These are phyloP conservation scores for Chaenodraco wilsoni DNA, from an alignment of 2,797 vertebrate genomes.

Conservation along the genomic window DNA sequence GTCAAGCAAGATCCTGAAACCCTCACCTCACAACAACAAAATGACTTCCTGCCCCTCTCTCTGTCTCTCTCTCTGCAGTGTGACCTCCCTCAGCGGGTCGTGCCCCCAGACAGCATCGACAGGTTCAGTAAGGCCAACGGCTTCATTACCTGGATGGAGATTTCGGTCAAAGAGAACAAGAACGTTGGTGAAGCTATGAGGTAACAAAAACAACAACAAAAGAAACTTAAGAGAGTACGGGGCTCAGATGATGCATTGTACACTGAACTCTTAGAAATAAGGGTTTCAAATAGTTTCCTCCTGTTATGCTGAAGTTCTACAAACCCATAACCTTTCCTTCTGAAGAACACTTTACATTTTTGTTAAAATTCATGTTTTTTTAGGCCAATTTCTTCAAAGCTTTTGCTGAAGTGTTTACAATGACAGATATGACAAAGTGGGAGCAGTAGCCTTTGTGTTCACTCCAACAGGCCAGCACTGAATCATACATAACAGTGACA, in stretches of 20 bases:
- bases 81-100: slow-evolving; percentile 84
- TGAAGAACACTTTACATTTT: background rate
- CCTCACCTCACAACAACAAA: background rate
- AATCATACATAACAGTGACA: background rate
- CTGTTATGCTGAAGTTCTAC: background rate
- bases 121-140: slow-evolving; percentile 87
- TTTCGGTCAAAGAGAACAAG: slow-evolving; percentile 91
- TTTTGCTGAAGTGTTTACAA: too few relatives aligned
- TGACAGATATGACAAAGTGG: too few relatives aligned
- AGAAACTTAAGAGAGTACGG: background rate
- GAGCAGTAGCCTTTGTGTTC: too few relatives aligned
- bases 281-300: background rate
- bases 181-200: slow-evolving; percentile 88
- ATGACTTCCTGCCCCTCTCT: background rate
- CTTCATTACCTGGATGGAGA: slow-evolving; percentile 90
- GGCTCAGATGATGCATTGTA: background rate
- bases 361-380: background rate
- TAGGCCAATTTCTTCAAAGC: background rate
- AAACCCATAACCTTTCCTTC: background rate
- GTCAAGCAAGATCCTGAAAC: background rate
- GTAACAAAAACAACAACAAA: slow-evolving; percentile 55
- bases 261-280: background rate
- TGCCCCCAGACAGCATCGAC: slow-evolving; percentile 84
- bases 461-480: too few relatives aligned
- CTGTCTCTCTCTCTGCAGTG: slow-evolving; percentile 74